Percentiles rank a stretch among this genome's conserved stretches.
These are phyloP conservation scores for Drosophila oshimai DNA, from an alignment of 1,140 invertebrate genomes.

Conservation along the genomic window DNA sequence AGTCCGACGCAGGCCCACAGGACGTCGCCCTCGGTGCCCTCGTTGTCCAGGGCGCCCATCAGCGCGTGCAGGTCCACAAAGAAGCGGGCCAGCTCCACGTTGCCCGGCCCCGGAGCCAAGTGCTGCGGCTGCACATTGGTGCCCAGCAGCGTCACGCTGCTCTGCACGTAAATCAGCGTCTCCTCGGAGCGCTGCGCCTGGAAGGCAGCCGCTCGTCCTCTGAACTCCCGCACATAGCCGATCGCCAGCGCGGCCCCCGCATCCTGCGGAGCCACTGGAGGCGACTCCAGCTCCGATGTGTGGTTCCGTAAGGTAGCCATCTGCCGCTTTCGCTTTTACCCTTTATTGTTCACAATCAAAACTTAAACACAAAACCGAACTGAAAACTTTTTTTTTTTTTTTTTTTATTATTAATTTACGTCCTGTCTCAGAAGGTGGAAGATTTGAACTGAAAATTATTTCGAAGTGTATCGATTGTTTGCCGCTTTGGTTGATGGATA, in stretches of 20 bases:
- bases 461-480: too few relatives aligned
- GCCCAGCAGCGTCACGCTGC: conserved; percentile 60
- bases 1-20: conserved; percentile 84
- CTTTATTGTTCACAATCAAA: too few relatives aligned
- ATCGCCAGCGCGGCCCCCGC: conserved; percentile 54
- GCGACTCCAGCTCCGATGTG: background rate
- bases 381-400: too few relatives aligned
- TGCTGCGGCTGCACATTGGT: conserved; percentile 62
- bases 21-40: conserved; percentile 57
- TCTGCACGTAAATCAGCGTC: conserved; percentile 59
- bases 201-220: conserved; percentile 53
- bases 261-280: conserved; percentile 25
- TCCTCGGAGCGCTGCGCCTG: conserved; percentile 60
- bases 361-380: background rate
- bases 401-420: too few relatives aligned
- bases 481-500: too few relatives aligned
- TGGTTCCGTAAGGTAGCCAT: conserved; percentile 27
- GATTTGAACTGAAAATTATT: background rate
- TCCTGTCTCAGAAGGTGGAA: too few relatives aligned
- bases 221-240: conserved; percentile 71
- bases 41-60: conserved; percentile 69
- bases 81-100: conserved; percentile 68
- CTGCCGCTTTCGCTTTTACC: background rate
- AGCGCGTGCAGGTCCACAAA: conserved; percentile 75
- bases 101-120: conserved; percentile 45